Conservation (phyloP, 2,113 vertebrate species). For the Sclerurus mexicanus region DNA sequence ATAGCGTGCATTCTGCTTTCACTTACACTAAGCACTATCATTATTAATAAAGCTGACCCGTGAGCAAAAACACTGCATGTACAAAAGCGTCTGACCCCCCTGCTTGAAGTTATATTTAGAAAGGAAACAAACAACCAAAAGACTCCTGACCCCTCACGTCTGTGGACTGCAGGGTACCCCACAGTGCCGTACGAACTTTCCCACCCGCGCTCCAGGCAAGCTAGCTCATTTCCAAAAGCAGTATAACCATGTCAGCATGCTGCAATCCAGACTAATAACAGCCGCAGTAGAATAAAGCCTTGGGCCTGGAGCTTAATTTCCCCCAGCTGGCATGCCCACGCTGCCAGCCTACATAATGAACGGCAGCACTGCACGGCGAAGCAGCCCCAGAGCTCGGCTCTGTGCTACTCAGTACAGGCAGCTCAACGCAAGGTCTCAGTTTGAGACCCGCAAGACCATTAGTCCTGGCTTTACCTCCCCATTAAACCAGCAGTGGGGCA, state of each 20-base stretch:
- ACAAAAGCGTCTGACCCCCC: background rate
- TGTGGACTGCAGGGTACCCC: background rate
- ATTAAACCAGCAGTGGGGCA: background rate
- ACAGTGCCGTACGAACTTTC: background rate
- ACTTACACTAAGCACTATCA: background rate
- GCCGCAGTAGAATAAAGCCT: background rate
- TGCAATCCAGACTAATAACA: slow-evolving; percentile 37
- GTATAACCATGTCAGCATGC: background rate
- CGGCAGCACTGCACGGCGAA: fast-evolving
- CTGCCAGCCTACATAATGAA: background rate
- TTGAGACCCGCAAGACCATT: background rate
- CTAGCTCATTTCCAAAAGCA: slow-evolving; percentile 34
- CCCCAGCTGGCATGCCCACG: slow-evolving; percentile 16
- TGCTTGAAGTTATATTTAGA: slow-evolving; percentile 31
- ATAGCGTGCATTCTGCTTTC: background rate
- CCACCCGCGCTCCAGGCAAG: background rate
- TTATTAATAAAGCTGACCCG: background rate
- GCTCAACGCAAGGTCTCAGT: fast-evolving
- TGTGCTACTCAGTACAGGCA: background rate
- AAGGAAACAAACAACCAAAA: slow-evolving; percentile 25
- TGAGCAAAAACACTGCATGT: background rate
- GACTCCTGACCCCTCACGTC: background rate
- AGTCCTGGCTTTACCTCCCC: background rate
- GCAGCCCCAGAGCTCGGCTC: background rate
- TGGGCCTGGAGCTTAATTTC: slow-evolving; percentile 41